These are phyloP conservation scores for Esox masquinongy DNA, from an alignment of 2,797 vertebrate species.

Conservation along the genomic window DNA sequence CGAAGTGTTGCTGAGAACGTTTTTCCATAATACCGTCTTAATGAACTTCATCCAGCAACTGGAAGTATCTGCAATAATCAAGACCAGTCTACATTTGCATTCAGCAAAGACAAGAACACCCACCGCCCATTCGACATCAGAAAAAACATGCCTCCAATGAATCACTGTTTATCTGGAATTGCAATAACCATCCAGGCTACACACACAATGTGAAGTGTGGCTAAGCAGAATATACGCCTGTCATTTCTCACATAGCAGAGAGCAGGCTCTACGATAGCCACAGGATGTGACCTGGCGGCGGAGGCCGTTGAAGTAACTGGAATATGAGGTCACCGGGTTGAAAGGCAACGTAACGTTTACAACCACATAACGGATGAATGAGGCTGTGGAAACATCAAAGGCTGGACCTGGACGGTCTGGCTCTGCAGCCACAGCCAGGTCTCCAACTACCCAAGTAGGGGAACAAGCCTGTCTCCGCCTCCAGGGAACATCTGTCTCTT, in stretches of 20 bases:
- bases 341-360: not conserved
- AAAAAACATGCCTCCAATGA: constrained; percentile 30
- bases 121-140: constrained; percentile 19
- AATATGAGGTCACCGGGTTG: not conserved
- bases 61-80: constrained; percentile 14
- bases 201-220: constrained; percentile 10
- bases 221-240: constrained; percentile 31
- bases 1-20: constrained; percentile 32
- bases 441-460: not conserved
- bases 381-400: not conserved
- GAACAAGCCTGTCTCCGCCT: not conserved
- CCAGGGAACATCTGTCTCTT: constrained; percentile 23
- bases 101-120: not conserved
- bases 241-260: constrained; percentile 11
- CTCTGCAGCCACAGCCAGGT: not conserved
- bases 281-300: not conserved
- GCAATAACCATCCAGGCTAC: constrained; percentile 26
- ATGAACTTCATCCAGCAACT: constrained; percentile 1
- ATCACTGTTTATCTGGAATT: constrained; percentile 37
- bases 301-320: not conserved
- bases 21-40: constrained; percentile 26
- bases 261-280: not conserved
- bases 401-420: not conserved
- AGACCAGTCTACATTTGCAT: constrained; percentile 27
- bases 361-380: not conserved